Evolutionary conservation across 2,888 invertebrate genomes (phyloP), one percentile per base, ranked within the genome.

Genomic region (Trichopoda pennipes): DNA sequence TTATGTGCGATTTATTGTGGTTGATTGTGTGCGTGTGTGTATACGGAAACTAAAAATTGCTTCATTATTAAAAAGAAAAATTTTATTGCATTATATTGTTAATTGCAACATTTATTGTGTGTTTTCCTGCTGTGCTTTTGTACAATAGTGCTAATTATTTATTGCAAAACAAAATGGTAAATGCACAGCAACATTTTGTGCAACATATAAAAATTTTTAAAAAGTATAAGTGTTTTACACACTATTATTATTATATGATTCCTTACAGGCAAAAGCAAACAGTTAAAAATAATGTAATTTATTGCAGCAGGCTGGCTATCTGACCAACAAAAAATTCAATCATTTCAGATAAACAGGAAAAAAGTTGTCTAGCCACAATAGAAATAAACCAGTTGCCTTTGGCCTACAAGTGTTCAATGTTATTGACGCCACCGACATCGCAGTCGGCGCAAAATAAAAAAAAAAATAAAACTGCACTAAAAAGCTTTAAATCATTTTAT

Each of bases 321-420:
- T 47, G 35, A 19, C 23, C 60, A 68, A 61, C 66, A 47, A 14
- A 44, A 58, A 55, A 63, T 61, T 35, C 8, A 35, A 19, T 28
- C 42, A 53, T 58, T 70, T 10, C 21, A 28, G 12, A 63, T 49
- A 64, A 12, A 38, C 16, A 12, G 32, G 35, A 72, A 78, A 78
- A 79, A 72, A 70, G 47, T 44, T 38, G 81, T 74, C 64, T 72
- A 70, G 66, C 58, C 53, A 75, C 58, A 55, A 74, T 58, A 76
- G 2, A 19, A 21, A n/a, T 23, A 81, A 85, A 83, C 81, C 81
- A 84, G 84, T 85, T 69, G 73, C 72, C 68, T 76, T 85, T 85
- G 83, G 69, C 81, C 80, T 80, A 84, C 70, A 82, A 82, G 70
- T 82, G 79, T 61, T 66, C 70, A 60, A 70, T 75, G 70, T 66